Base-by-base conservation (phyloP, 2,113 vertebrate species). In the Campylomormyrus tamandua region DNA sequence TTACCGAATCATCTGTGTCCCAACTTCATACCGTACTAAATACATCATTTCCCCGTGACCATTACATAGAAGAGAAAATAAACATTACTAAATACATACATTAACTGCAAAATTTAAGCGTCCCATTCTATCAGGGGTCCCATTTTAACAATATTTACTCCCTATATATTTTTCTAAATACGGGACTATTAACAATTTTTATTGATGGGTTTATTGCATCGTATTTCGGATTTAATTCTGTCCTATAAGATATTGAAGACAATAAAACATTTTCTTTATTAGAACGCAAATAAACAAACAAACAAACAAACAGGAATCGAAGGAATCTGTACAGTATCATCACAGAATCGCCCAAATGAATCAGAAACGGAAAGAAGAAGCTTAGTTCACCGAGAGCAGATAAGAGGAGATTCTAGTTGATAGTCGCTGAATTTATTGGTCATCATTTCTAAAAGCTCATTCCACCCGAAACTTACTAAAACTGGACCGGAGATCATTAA, bases 381-480 rank as follows among this genome's bases (percentile, higher is more conserved):
- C 50, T n/a, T 86, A 74, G 87, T 90, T 74, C 4, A 48, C 21
- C 5, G 24, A 50, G 24, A 70, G n/a, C 39, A 21, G 39, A 24
- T 45, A 84, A 48, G 83, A 84, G 3, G 45, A 84, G 3, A 88
- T 74, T 88, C 90, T 89, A 91, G 93, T 92, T 91, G 91, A 92
- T 91, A 92, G 62, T 21, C 50, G 39, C 83, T 87, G 87, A 93
- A 90, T 91, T 87, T 77, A 56, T 62, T 27, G 83, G 89, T 92
- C 90, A 88, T 94, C 91, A 93, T 93, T 94, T 95, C 92, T 93
- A 95, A 91, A 93, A 94, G 92, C 92, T 95, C 91, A 94, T 93
- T 92, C 91, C 92, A 93, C 90, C 91, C 89, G 92, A 94, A 91
- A 91, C 11, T 77, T 88, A 86, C 87, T 89, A 89, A 15, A 89